Conservation (phyloP, 35 echinoderm and acorn worm species). For the Acanthaster planci region DNA sequence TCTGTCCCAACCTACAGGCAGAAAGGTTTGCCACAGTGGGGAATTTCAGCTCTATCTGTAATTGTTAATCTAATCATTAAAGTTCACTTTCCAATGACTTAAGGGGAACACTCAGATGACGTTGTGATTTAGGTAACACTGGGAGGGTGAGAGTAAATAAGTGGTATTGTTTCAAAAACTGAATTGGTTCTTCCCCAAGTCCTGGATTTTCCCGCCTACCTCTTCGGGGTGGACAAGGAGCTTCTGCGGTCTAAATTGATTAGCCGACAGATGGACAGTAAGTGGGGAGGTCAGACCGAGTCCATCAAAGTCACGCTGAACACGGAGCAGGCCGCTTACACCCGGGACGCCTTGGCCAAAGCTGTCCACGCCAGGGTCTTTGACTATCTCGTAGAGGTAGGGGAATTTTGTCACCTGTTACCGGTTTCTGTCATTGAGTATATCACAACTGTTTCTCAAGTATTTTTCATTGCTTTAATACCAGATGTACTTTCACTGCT, state of each 20-base stretch:
- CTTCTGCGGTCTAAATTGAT: constrained; percentile 67
- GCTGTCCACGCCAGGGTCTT: constrained; percentile 87
- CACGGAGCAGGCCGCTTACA: constrained; percentile 80
- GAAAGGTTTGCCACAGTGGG: too few species aligned
- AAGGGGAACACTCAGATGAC: constrained; percentile 64
- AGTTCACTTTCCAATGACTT: background rate
- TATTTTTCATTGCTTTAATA: too few species aligned
- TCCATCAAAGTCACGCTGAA: constrained; percentile 88
- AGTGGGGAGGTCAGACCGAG: constrained; percentile 94
- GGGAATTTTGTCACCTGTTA: background rate
- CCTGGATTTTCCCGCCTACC: constrained; percentile 85
- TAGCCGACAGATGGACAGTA: constrained; percentile 94
- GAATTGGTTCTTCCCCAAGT: constrained; percentile 47
- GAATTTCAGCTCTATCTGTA: too few species aligned
- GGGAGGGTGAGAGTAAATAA: too few species aligned
- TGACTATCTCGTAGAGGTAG: constrained; percentile 87
- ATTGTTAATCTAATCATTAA: too few species aligned
- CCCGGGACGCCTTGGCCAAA: constrained; percentile 91
- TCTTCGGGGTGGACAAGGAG: constrained; percentile 67
- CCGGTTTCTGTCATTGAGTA: too few species aligned
- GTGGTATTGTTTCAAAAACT: too few species aligned
- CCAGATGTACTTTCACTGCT: too few species aligned
- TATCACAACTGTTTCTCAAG: background rate
- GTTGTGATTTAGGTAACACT: constrained; percentile 68
- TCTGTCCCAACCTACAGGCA: too few species aligned